Evolutionary conservation across 2,888 invertebrate genomes (phyloP), one percentile per base, ranked within the genome.

Genomic region (Coronaproctus castanopsis): DNA sequence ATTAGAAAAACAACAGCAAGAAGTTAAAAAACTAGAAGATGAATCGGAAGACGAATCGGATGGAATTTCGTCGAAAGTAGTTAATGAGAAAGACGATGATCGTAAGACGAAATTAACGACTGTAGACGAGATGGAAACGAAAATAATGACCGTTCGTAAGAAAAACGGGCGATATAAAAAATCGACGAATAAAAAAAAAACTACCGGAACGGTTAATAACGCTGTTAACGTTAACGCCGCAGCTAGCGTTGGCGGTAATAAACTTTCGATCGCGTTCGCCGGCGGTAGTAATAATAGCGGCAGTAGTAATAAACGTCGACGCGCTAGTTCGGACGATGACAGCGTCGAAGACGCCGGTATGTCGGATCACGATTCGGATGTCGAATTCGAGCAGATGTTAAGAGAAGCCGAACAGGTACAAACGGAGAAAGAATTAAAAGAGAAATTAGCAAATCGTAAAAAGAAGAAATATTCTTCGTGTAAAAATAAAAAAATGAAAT

Each of bases 301-400:
- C 48, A 79, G 82, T 67, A 81, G 82, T 61, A 96, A 96, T 66
- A 91, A 92, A 74, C 91, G 36, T 8, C 51, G 21, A 20, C 21
- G 22, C 48, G 24, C 21, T 49, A 24, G 60, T 60, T 61, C 63
- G 58, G 64, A 64, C 21, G 65, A 65, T 51, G 65, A 58, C 2
- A 64, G 63, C 1, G 65, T 62, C 14, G 61, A 49, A 2, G 63
- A 60, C 68, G 83, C 79, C 58, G 63, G 61, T 68, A 81, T 77
- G 10, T 83, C 84, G 0, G 91, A 90, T 67, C 80, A 89, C 24
- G 95, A 97, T 72, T 95, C 95, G 0, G 98, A 98, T 72, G 88
- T 95, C 61, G 97, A 98, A 72, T 98, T 98, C 72, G 98, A 98
- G 69, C 89, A 95, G 69, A 93, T 97, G 85, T 71, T 98, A 57